A percentile compares a stretch with the other conserved stretches of the same genome.
Conservation (phyloP, 2,888 invertebrate species). For the Cristatella mucedo region DNA sequence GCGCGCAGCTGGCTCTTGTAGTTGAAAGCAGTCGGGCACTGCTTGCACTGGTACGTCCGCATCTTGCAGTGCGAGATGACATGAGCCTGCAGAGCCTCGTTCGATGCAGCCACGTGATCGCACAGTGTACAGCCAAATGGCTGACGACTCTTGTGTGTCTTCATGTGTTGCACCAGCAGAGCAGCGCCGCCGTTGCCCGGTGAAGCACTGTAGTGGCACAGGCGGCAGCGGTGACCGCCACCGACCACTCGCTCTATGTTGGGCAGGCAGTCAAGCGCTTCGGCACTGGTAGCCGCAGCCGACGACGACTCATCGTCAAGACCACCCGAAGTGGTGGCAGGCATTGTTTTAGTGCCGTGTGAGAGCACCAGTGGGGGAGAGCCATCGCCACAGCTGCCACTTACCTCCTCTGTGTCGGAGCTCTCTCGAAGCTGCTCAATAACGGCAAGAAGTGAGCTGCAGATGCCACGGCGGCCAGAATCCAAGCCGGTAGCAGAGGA, state of each 20-base stretch:
- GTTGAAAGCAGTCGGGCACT: slow-evolving; percentile 27
- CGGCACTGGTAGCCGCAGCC: too few species aligned
- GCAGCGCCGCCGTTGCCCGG: slow-evolving; percentile 13
- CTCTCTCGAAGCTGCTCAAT: slow-evolving; percentile 33
- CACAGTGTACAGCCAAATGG: slow-evolving; percentile 34
- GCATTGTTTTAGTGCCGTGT: too few species aligned
- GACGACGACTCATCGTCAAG: too few species aligned
- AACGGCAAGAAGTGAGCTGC: slow-evolving; percentile 33
- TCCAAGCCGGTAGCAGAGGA: too few species aligned
- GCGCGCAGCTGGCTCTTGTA: slow-evolving; percentile 35
- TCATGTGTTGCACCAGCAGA: slow-evolving; percentile 27
- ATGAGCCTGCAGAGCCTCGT: slow-evolving; percentile 28
- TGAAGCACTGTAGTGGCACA: slow-evolving; percentile 31
- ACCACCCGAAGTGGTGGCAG: too few species aligned
- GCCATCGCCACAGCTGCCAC: too few species aligned
- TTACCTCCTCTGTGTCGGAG: slow-evolving; percentile 18
- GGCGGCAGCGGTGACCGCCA: slow-evolving; percentile 19
- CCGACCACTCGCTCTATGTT: too few species aligned
- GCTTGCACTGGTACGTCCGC: slow-evolving; percentile 29
- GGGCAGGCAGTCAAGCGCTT: too few species aligned
- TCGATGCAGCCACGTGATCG: slow-evolving; percentile 24
- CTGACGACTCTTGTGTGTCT: slow-evolving; percentile 27
- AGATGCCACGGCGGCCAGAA: too few species aligned
- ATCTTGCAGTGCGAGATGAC: slow-evolving; percentile 35
- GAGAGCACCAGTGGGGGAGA: too few species aligned